Base-by-base conservation (phyloP, 2,888 invertebrate genomes). In the Gymnoscelis rufifasciata region DNA sequence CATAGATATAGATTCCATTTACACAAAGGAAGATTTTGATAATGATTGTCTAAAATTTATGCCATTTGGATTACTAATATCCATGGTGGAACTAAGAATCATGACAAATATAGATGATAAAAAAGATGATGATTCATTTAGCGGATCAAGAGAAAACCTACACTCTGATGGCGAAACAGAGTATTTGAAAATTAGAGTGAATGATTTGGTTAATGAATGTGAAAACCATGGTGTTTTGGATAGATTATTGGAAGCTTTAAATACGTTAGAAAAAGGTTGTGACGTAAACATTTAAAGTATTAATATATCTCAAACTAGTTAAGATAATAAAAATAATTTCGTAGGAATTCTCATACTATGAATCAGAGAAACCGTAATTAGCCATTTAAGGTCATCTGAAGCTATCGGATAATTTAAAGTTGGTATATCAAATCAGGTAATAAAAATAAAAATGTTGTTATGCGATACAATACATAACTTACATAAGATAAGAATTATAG, bases 151-250 rank as follows among this genome's bases (percentile, higher is more conserved):
- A 19, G 29, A 62, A 24, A 64, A 61, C 24, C 11, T 15, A 5
- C 1, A 35, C 15, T 33, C 51, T 14, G 57, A 66, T 43, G 14
- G 43, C 10, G 13, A 19, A 3, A 19, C 5, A 5, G 61, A 42
- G 47, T 57, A 4, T 54, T 61, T 2, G 59, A 56, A 23, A 68
- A 68, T 51, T 56, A 60, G 73, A 65, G 65, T 84, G 0, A 81
- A 84, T 51, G 83, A 83, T 62, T 69, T 80, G 0, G 72, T 83
- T 0, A 58, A 65, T 7, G 83, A 87, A 49, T 69, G 70, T 23
- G 44, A 65, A 8, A 49, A 48, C 3, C 82, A 80, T 57, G 79
- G 82, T 29, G 62, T 71, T 2, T 47, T 86, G 14, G 68, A 77
- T 47, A 71, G 59, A 43, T 64, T 83, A 26, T 6, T 71, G 4